Evolutionary conservation across 1,140 invertebrate species (phyloP), one percentile per base, ranked within the genome.

Genomic region (Lepidurus packardi): DNA sequence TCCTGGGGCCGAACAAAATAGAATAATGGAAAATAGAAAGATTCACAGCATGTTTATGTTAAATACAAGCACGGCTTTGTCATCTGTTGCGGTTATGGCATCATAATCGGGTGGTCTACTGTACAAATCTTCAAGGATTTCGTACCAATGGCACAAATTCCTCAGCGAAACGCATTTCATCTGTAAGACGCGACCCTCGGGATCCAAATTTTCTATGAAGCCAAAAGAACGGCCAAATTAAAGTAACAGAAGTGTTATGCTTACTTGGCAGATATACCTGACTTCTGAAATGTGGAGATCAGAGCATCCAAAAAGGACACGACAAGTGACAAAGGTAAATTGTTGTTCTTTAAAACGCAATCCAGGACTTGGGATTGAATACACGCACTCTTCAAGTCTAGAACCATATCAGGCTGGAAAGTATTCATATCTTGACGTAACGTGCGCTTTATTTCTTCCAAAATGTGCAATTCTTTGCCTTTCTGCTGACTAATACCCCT

Each of bases 401-500:
- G 16, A 44, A 78, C 47, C 16, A 78, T 25, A 43, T 45, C 73
- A n/a, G 25, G 47, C 44, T 44, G 43, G n/a, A 42, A 45, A 4
- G 73, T 43, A n/a, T 6, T 34, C 10, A 34, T 43, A 34, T 44
- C 65, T 34, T 74, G 73, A 7, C 65, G 78, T 43, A 83, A 76
- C 80, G 86, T 87, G 11, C 87, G 78, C 78, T 47, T 42, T 73
- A 78, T 21, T 25, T 93, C 91, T 82, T 93, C 92, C 74, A 96
- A 87, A 53, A 96, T 85, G 86, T 97, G 94, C 73, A 96, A 88
- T 85, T 97, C 95, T 81, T 93, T 89, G 1, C 94, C 92, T 81
- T 92, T 89, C 82, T 92, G 91, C 79, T 92, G 94, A 85, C 93
- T 94, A 85, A 93, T 93, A 81, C 92, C 94, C 83, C 91, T 89